Evolutionary conservation across 2,113 vertebrate genomes (phyloP).

Genomic region (Leucopsar rothschildi): DNA sequence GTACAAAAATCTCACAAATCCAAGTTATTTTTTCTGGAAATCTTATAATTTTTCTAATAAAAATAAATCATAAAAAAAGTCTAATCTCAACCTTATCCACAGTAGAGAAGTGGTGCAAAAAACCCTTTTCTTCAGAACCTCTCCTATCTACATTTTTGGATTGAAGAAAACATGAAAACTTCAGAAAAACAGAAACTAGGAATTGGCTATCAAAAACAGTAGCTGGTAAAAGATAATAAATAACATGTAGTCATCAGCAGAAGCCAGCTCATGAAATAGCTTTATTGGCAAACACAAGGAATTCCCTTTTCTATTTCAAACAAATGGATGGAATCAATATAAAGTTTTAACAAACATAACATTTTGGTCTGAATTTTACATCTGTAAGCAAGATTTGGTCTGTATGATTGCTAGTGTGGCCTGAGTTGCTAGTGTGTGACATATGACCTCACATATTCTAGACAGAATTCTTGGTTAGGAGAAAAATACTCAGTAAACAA

Average conservation of each 20-base stretch:
- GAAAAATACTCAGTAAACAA: neutral
- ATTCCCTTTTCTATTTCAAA: neutral
- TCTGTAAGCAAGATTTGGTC: neutral
- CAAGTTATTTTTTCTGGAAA: neutral
- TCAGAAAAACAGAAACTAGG: neutral
- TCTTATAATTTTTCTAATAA: neutral
- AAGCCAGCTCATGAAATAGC: neutral
- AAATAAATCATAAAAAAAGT: neutral
- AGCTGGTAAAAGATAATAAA: neutral
- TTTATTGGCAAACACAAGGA: neutral
- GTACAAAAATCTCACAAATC: neutral
- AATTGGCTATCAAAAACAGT: neutral
- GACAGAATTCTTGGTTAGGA: neutral
- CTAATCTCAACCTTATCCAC: neutral
- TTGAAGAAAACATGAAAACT: neutral
- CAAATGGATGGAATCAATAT: neutral
- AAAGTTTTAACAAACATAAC: neutral
- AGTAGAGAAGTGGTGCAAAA: neutral
- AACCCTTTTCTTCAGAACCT: neutral
- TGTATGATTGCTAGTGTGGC: neutral
- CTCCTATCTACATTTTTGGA: neutral
- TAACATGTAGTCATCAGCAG: neutral
- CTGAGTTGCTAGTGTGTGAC: neutral
- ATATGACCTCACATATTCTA: neutral
- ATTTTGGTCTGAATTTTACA: neutral